Conservation (phyloP, 2,113 vertebrate genomes). For the Caretta caretta region DNA sequence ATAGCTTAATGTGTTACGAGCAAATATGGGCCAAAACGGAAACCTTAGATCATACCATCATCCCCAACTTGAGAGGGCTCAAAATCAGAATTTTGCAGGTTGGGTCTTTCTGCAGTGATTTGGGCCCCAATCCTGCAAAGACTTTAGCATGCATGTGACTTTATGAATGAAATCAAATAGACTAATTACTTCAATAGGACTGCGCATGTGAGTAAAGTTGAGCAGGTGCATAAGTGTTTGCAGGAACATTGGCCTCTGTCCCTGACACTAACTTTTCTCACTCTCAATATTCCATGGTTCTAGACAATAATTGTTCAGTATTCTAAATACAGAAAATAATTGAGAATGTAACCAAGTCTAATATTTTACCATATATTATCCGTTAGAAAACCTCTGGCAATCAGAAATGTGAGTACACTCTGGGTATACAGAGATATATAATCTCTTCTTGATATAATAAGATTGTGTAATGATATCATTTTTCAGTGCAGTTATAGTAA, state of each 20-base stretch:
- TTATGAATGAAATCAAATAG: background rate
- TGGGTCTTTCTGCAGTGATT: background rate
- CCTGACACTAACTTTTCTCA: background rate
- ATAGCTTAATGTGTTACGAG: background rate
- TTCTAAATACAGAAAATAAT: background rate
- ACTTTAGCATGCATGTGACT: background rate
- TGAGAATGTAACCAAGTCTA: background rate
- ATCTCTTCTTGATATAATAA: background rate
- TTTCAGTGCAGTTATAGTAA: background rate
- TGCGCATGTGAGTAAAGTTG: background rate
- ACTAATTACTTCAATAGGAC: background rate
- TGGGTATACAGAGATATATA: background rate
- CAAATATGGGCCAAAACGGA: background rate
- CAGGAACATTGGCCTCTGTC: background rate
- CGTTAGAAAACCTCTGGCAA: background rate
- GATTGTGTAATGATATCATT: background rate
- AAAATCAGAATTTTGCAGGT: background rate
- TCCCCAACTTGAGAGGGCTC: rapidly evolving
- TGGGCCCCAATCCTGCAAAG: background rate
- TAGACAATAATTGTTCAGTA: background rate
- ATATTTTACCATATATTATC: background rate
- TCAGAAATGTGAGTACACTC: background rate
- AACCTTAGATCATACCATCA: background rate
- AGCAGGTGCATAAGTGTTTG: background rate
- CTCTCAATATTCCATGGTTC: background rate